Evolutionary conservation across 1,140 invertebrate genomes (phyloP).

Genomic region (Panagrolaimus sp.): DNA sequence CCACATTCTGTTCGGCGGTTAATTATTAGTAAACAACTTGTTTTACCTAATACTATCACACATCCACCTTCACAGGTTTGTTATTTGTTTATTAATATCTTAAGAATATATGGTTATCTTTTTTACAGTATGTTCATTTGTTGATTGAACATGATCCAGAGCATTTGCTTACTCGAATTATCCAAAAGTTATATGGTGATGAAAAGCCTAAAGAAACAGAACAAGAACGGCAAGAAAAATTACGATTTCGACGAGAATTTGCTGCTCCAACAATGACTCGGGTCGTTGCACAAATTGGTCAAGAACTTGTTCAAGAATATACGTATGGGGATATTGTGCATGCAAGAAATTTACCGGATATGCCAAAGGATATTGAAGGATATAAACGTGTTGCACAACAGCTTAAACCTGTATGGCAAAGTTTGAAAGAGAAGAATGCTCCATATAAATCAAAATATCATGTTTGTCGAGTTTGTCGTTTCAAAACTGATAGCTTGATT

Average conservation of each 20-base stretch:
- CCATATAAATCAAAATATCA: slow-evolving; percentile 48
- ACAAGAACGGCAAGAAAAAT: slow-evolving; percentile 41
- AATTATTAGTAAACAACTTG: slow-evolving; percentile 58
- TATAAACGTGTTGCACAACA: slow-evolving; percentile 59
- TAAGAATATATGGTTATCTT: neutral
- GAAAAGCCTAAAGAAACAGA: slow-evolving; percentile 51
- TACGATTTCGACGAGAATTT: slow-evolving; percentile 38
- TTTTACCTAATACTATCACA: slow-evolving; percentile 58
- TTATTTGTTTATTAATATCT: slow-evolving; percentile 17
- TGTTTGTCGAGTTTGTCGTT: slow-evolving; percentile 48
- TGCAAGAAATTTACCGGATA: slow-evolving; percentile 55
- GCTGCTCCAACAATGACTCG: slow-evolving; percentile 57
- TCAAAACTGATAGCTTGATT: slow-evolving; percentile 46
- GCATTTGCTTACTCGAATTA: slow-evolving; percentile 34
- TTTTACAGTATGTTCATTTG: slow-evolving; percentile 55
- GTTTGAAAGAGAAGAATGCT: slow-evolving; percentile 50
- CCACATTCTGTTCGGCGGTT: slow-evolving; percentile 51
- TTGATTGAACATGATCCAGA: slow-evolving; percentile 57
- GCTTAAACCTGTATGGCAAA: slow-evolving; percentile 56
- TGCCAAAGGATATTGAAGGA: slow-evolving; percentile 57
- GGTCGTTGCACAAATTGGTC: slow-evolving; percentile 54
- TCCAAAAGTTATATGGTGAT: slow-evolving; percentile 52
- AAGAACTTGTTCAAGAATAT: slow-evolving; percentile 57
- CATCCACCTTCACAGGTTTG: slow-evolving; percentile 54
- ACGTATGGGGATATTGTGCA: slow-evolving; percentile 59